Evolutionary conservation across 2,113 vertebrate species (phyloP).

Genomic region (Saccopteryx leptura): DNA sequence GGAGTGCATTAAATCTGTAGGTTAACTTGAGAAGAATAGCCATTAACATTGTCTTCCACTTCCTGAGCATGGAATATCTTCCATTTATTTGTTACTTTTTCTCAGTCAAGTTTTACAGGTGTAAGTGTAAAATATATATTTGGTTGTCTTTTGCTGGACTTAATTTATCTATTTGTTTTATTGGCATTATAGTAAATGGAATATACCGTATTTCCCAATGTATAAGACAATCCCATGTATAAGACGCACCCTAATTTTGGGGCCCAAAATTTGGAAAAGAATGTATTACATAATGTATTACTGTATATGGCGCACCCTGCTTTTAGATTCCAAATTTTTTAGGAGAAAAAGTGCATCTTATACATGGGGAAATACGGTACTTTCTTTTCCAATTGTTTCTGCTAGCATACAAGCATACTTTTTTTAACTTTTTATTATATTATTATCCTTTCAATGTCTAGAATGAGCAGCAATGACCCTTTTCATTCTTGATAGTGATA

Average conservation of each 20-base stretch:
- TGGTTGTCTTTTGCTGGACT: background rate
- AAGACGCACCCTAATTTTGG: too few species aligned
- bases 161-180: slow-evolving; percentile 33
- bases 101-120: background rate
- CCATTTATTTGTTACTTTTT: background rate
- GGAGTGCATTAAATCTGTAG: background rate
- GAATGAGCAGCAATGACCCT: background rate
- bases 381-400: slow-evolving; percentile 28
- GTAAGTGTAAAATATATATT: background rate
- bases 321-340: too few species aligned
- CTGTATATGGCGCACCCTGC: too few species aligned
- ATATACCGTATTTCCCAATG: background rate
- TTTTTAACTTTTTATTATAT: background rate
- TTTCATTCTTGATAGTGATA: background rate
- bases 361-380: too few species aligned
- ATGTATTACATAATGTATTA: too few species aligned
- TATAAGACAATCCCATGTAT: too few species aligned
- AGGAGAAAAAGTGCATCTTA: too few species aligned
- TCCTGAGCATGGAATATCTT: background rate
- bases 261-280: too few species aligned
- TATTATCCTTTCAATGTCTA: background rate
- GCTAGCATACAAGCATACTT: background rate
- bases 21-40: background rate
- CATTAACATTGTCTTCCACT: background rate
- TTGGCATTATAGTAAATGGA: background rate